These are phyloP conservation scores for Oconnorella tubifera DNA, from an alignment of 2,888 invertebrate genomes.

Conservation along the genomic window DNA sequence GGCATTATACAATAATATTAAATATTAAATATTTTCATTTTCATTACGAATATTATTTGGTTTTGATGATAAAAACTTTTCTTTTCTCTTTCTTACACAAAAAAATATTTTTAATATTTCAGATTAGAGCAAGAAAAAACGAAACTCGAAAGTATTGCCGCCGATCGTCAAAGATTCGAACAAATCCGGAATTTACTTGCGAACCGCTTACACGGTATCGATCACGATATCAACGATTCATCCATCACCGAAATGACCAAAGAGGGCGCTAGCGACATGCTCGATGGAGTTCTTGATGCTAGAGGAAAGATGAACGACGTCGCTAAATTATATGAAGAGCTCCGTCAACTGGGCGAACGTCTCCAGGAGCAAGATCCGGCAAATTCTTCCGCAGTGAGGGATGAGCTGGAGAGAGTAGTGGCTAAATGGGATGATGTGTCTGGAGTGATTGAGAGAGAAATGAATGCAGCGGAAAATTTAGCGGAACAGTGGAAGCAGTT, in stretches of 20 bases:
- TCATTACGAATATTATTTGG: too few species aligned
- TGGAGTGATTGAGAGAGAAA: not conserved
- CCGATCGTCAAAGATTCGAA: conserved; percentile 4
- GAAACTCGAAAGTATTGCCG: conserved; percentile 6
- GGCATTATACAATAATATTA: too few species aligned
- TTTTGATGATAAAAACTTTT: too few species aligned
- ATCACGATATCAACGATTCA: not conserved
- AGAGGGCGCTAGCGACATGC: not conserved
- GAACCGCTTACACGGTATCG: not conserved
- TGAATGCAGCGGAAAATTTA: not conserved
- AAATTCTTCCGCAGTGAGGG: not conserved
- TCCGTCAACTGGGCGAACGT: not conserved
- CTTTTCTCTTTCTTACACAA: too few species aligned
- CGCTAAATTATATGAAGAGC: not conserved
- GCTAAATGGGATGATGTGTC: not conserved
- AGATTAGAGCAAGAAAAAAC: conserved; percentile 4
- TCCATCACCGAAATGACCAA: not conserved
- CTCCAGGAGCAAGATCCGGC: not conserved
- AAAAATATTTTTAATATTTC: not conserved
- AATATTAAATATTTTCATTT: too few species aligned
- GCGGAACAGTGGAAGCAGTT: not conserved
- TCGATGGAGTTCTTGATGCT: not conserved
- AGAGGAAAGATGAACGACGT: not conserved
- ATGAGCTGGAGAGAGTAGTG: not conserved
- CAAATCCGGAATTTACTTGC: not conserved